These are phyloP conservation scores for Neoscelio sp. DNA, from an alignment of 2,888 invertebrate genomes.

Conservation along the genomic window DNA sequence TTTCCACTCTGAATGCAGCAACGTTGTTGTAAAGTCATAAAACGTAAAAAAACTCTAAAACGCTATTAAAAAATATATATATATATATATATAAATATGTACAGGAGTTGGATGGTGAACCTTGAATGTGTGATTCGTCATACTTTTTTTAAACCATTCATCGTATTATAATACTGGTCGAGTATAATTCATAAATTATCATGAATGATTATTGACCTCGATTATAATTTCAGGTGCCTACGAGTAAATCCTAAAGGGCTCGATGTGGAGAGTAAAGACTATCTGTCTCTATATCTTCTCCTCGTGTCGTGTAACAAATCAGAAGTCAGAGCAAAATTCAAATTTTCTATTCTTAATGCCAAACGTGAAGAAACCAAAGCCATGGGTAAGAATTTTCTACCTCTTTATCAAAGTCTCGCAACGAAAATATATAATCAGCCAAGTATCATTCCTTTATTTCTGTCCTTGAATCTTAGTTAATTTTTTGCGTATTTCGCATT, in stretches of 20 bases:
- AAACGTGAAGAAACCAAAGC: slow-evolving; percentile 99
- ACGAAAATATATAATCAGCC: too few species aligned
- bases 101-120: too few species aligned
- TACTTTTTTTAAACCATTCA: slow-evolving; percentile 6
- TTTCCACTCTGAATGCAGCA: too few species aligned
- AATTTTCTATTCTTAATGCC: slow-evolving; percentile 99
- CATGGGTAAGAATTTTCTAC: slow-evolving; percentile 98
- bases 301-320: slow-evolving; percentile 99
- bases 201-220: slow-evolving; percentile 37
- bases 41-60: too few species aligned
- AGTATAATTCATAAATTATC: slow-evolving; percentile 33
- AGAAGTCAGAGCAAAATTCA: slow-evolving; percentile 99
- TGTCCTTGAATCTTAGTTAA: too few species aligned
- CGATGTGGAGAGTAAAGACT: slow-evolving; percentile 99
- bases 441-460: too few species aligned
- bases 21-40: too few species aligned
- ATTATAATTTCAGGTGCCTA: slow-evolving; percentile 90
- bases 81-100: too few species aligned
- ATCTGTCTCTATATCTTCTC: slow-evolving; percentile 98
- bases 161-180: neutral
- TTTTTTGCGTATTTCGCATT: slow-evolving; percentile 37
- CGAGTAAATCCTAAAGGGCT: slow-evolving; percentile 99
- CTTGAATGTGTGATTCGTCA: too few species aligned
- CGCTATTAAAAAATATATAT: too few species aligned
- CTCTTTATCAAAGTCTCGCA: too few species aligned